These are phyloP conservation scores for Myiozetetes cayanensis DNA, from an alignment of 2,113 vertebrate genomes.

Conservation along the genomic window DNA sequence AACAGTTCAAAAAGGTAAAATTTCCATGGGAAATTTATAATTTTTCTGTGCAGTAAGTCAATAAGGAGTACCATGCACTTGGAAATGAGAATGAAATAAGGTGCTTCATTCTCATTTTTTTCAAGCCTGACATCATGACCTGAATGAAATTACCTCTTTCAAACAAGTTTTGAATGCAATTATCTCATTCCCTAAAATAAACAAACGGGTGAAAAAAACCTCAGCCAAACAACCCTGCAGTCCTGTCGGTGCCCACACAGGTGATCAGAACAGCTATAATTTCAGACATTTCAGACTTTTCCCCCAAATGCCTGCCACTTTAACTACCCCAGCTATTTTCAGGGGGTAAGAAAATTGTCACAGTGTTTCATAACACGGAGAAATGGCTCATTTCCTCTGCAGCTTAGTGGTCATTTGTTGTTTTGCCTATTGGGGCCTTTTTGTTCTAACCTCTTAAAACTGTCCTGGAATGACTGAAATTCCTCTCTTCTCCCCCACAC, in stretches of 20 bases:
- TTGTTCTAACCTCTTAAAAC: not conserved
- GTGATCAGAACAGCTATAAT: not conserved
- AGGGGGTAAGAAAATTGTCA: not conserved
- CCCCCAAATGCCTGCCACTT: not conserved
- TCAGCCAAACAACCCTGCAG: not conserved
- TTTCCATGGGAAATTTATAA: not conserved
- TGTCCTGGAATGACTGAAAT: not conserved
- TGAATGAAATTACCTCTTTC: not conserved
- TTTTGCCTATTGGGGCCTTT: not conserved
- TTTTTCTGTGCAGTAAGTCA: not conserved
- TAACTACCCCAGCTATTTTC: not conserved
- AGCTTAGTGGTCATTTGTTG: not conserved
- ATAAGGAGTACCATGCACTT: not conserved
- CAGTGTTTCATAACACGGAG: not conserved
- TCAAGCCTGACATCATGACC: not conserved
- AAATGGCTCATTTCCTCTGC: not conserved
- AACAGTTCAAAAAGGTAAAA: not conserved
- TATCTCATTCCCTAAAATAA: not conserved
- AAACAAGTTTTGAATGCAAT: not conserved
- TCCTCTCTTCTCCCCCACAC: not conserved
- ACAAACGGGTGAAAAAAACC: not conserved
- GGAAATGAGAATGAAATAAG: not conserved
- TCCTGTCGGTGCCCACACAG: not conserved
- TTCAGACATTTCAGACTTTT: not conserved
- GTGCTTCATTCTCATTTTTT: not conserved